These are phyloP conservation scores for Periparus ater DNA, from an alignment of 2,797 vertebrate genomes.

Conservation along the genomic window DNA sequence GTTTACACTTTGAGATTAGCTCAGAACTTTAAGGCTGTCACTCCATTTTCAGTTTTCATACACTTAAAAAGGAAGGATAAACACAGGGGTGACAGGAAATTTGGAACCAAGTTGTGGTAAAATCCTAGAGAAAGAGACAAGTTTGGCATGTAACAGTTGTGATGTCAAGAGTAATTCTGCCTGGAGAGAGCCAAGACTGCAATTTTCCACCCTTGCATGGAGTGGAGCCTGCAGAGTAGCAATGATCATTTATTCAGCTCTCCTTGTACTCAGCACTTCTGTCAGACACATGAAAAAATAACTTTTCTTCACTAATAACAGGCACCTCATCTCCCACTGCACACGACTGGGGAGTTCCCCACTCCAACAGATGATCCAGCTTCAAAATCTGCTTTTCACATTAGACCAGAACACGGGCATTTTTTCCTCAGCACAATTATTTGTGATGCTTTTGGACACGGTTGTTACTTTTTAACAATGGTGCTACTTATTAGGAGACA, in stretches of 20 bases:
- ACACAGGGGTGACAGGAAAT: background rate
- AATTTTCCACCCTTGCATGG: background rate
- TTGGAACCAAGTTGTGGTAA: background rate
- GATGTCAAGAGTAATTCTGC: background rate
- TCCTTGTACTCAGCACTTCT: background rate
- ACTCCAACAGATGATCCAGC: background rate
- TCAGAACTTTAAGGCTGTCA: background rate
- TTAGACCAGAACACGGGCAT: background rate
- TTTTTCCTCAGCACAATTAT: background rate
- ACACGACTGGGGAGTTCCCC: background rate
- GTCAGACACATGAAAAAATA: background rate
- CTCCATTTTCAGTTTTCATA: background rate
- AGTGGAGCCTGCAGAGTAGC: background rate
- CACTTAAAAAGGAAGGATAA: slow-evolving; percentile 5
- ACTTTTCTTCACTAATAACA: background rate
- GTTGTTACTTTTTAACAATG: background rate
- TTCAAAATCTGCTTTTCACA: background rate
- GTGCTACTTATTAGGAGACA: background rate
- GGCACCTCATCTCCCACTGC: background rate
- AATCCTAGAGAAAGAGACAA: background rate
- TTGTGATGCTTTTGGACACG: background rate
- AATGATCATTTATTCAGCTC: background rate
- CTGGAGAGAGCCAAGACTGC: background rate
- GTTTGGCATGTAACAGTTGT: background rate
- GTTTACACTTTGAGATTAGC: slow-evolving; percentile 7